Evolutionary conservation across 2,113 vertebrate genomes (phyloP).

Genomic region (Mirza zaza): DNA sequence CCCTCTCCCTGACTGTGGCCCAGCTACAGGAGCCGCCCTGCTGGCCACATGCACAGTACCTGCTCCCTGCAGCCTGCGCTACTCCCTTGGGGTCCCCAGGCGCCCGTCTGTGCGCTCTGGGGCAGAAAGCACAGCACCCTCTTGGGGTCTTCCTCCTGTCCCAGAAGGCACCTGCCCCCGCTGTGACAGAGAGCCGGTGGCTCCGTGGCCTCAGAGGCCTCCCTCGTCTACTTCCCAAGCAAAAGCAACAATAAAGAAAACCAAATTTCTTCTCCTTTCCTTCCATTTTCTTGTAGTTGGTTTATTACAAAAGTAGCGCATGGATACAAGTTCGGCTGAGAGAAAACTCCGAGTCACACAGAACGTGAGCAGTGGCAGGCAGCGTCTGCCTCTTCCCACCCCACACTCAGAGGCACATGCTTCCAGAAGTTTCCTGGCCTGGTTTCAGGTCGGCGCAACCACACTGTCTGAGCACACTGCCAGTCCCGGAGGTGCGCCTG

Average conservation of each 20-base stretch:
- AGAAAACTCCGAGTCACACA: not conserved
- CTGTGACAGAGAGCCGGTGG: not conserved
- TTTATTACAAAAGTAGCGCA: not conserved
- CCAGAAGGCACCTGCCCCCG: not conserved
- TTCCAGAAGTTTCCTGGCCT: not conserved
- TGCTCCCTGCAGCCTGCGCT: no score
- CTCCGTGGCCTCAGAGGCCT: not conserved
- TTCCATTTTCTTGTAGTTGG: not conserved
- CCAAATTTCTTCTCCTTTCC: not conserved
- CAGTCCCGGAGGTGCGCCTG: no score
- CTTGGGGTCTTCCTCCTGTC: not conserved
- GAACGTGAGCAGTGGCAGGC: rapidly evolving
- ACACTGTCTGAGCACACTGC: not conserved
- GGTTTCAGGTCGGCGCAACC: no score
- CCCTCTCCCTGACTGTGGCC: not conserved
- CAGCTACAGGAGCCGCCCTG: not conserved
- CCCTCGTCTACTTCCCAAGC: not conserved
- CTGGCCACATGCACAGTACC: not conserved
- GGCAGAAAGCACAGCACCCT: not conserved
- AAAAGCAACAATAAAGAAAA: not conserved
- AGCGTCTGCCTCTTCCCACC: no score
- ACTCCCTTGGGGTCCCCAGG: not conserved
- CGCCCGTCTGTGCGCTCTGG: not conserved
- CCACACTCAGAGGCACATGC: rapidly evolving
- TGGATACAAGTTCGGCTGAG: not conserved